These are phyloP conservation scores for Falco novaeseelandiae DNA, from an alignment of 2,797 vertebrate species.

Conservation along the genomic window DNA sequence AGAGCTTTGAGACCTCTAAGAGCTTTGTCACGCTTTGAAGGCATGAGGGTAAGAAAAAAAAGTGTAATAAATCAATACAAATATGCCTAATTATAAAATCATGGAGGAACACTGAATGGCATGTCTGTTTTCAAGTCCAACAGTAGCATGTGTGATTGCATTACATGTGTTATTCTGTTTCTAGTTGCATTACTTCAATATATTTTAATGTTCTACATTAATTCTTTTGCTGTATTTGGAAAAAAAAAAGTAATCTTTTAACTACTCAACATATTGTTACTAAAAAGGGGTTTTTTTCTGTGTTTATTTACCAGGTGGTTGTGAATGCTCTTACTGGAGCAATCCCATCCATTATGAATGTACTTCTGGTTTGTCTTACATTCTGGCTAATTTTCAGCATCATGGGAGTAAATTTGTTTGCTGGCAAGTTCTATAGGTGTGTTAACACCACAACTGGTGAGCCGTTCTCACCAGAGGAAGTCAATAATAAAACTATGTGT, in stretches of 20 bases:
- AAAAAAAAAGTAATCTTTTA: not conserved
- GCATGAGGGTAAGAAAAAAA: slow-evolving; percentile 92
- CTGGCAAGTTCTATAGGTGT: slow-evolving; percentile 89
- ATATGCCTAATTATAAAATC: not conserved
- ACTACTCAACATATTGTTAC: not conserved
- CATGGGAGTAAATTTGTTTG: slow-evolving; percentile 97
- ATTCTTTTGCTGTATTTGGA: not conserved
- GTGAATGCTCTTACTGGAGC: slow-evolving; percentile 97
- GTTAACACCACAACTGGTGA: slow-evolving; percentile 69
- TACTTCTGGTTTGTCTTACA: slow-evolving; percentile 97
- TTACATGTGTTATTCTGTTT: not conserved
- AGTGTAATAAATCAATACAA: not conserved
- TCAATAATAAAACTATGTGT: slow-evolving; percentile 74
- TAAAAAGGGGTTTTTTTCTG: not conserved
- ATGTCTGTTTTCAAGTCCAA: not conserved
- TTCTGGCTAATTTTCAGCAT: slow-evolving; percentile 99
- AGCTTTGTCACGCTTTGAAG: slow-evolving; percentile 96
- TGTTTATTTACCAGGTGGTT: slow-evolving; percentile 86
- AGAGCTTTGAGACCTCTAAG: slow-evolving; percentile 93
- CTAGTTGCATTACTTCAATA: not conserved
- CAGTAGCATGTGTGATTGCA: not conserved
- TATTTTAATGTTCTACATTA: not conserved
- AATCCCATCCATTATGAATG: slow-evolving; percentile 98
- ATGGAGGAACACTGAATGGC: not conserved
- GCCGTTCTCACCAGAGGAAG: not conserved